Percentiles rank a stretch among this genome's conserved stretches.
These are phyloP conservation scores for Nixonia krombeini DNA, from an alignment of 1,140 invertebrate species.

Conservation along the genomic window DNA sequence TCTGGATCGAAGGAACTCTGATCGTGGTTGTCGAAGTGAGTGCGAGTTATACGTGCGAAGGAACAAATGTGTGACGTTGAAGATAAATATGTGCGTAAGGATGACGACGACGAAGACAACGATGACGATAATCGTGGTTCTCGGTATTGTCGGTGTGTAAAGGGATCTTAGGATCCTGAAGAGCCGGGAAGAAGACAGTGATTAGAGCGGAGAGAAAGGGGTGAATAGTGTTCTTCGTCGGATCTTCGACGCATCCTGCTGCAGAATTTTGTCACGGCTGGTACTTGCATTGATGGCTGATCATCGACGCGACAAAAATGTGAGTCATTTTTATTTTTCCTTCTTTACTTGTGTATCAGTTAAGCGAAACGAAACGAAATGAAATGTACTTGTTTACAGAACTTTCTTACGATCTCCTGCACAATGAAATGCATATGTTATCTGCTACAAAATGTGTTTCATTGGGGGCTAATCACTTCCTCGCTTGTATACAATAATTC, in stretches of 20 bases:
- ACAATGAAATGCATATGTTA: no score
- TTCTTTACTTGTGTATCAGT: no score
- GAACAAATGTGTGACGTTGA: slow-evolving; percentile 29
- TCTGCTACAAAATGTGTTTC: no score
- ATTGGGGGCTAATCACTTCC: no score
- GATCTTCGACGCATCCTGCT: slow-evolving; percentile 23
- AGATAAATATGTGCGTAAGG: slow-evolving; percentile 27
- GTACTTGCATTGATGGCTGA: slow-evolving; percentile 68
- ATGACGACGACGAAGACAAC: slow-evolving; percentile 41
- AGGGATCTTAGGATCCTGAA: slow-evolving; percentile 23
- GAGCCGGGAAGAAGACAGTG: slow-evolving; percentile 24
- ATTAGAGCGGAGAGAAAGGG: slow-evolving; percentile 19
- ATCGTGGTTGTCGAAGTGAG: not conserved
- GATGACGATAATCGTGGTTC: slow-evolving; percentile 27
- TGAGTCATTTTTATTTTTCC: slow-evolving; percentile 50
- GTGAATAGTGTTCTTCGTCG: slow-evolving; percentile 31
- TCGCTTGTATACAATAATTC: no score
- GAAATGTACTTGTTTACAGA: no score
- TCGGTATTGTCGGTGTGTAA: slow-evolving; percentile 34
- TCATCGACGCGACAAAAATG: slow-evolving; percentile 71
- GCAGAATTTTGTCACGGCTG: slow-evolving; percentile 46
- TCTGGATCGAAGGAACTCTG: not conserved
- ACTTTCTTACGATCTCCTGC: no score
- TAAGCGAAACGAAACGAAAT: no score
- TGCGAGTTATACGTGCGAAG: slow-evolving; percentile 1